Conservation (phyloP, 2,888 invertebrate genomes). For the Leptothorax acervorum region DNA sequence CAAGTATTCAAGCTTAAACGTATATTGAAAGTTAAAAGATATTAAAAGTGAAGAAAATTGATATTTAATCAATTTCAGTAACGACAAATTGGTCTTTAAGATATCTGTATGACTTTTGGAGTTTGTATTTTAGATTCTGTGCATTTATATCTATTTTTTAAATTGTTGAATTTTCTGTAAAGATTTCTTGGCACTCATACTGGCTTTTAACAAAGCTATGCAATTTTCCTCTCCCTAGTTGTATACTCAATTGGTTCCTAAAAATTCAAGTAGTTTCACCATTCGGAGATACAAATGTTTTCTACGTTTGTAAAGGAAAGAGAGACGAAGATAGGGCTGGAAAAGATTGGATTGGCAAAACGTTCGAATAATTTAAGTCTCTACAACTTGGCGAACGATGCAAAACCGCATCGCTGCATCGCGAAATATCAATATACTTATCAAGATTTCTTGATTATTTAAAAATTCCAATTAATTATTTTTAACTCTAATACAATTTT, state of each 20-base stretch:
- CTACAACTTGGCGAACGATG: conserved; percentile 34
- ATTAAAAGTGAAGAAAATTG: not conserved
- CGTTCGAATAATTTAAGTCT: conserved; percentile 67
- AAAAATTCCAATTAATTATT: not conserved
- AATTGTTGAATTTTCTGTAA: conserved; percentile 10
- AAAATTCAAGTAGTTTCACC: not conserved
- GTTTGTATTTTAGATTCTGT: not conserved
- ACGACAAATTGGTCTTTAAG: not conserved
- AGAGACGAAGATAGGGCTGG: conserved; percentile 10
- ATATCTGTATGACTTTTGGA: not conserved
- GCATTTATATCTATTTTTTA: not conserved
- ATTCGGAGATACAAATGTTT: not conserved
- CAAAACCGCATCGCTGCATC: conserved; percentile 32
- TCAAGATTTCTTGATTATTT: not conserved
- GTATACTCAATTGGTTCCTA: conserved; percentile 65
- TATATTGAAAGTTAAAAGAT: not conserved
- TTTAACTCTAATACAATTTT: not conserved
- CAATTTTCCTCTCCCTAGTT: conserved; percentile 68
- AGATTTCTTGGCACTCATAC: conserved; percentile 30
- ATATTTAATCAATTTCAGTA: conserved; percentile 42
- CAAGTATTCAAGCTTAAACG: not conserved
- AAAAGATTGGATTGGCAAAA: conserved; percentile 65
- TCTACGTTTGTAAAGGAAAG: not conserved
- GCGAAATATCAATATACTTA: conserved; percentile 36
- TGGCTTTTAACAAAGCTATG: conserved; percentile 61